Base-by-base conservation (phyloP, 2,888 invertebrate species). In the Drosophila neonasuta region DNA sequence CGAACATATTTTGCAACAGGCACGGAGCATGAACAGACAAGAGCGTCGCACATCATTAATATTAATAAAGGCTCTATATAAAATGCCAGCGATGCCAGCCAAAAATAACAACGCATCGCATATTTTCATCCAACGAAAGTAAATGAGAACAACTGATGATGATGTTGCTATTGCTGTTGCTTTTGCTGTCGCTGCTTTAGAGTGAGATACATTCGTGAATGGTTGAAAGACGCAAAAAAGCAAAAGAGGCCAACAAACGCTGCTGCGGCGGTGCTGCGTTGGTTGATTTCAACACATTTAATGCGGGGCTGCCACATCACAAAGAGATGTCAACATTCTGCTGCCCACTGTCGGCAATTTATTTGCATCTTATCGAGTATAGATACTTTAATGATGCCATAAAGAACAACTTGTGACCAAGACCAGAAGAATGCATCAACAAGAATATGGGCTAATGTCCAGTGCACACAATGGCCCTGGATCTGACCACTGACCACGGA, bases 51-150 rank as follows among this genome's bases (percentile, higher is more conserved):
- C 71, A 81, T 79, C 83, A 83, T 83, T 84, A 86, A 84, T 86
- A 86, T 84, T 83, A 81, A 83, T 86, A 79, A 83, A 83, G 71
- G 54, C 75, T 77, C 67, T 62, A 80, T 68, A 81, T 84, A 79
- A 78, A 78, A 62, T 66, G 74, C 39, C 68, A 77, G 58, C 61
- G 60, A 58, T 61, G 79, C 58, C 54, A 52, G 80, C 85, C 74
- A 78, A 74, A 79, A 85, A 81, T 85, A 82, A 76, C 58, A 81
- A 49, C 57, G 61, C 41, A 42, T 51, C 54, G 64, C 61, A 64
- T 60, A 74, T 70, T 64, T 58, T 55, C 45, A 59, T 58, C 39
- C 58, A 69, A 44, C 56, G 61, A 74, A 77, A 77, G 72, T 72
- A 74, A 77, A 74, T 74, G 65, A 59, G 71, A 65, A 39, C 57